Base-by-base conservation (phyloP, 2,797 vertebrate genomes). In the Pyrocephalus nanus region DNA sequence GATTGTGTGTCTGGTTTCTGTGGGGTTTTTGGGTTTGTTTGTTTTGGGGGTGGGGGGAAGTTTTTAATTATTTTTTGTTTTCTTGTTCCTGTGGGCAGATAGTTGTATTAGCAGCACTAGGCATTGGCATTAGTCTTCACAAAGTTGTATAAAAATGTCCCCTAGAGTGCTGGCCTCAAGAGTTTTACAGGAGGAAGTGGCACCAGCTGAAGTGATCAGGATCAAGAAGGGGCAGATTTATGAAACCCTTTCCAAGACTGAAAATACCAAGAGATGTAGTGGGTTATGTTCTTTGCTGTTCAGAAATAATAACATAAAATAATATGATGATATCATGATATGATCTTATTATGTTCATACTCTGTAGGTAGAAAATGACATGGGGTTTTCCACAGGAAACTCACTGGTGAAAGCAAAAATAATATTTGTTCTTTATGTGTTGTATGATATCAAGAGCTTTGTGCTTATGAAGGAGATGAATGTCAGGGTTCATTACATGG, bases 401-500 rank as follows among this genome's bases (percentile, higher is more conserved):
- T 70, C 14, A 14, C 4, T 32, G 25, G 27, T 70, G 62, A 40
- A 60, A 70, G 15, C 25, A 8, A n/a, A 72, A 65, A 74, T n/a
- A 66, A 16, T 64, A 40, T 38, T 64, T 60, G 14, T n/a, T 2
- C 29, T 12, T 47, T 72, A 29, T 48, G 12, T 54, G 60, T 48
- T 64, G 2, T 50, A 10, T 62, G 45, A 15, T 43, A 48, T 48
- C 4, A 58, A 32, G 17, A 54, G 3, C 7, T 26, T 47, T 61
- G 30, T 66, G 36, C 43, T 89, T 62, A 11, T 12, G 8, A 93
- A 79, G 88, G 16, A 66, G 40, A 72, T 79, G 20, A 61, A 86
- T 93, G 61, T 85, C 79, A 70, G 36, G 40, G 60, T 84, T 65
- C 21, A 54, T 94, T 94, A 51, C 29, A 30, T 22, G 47, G 34